Percentiles rank a stretch among this genome's conserved stretches.
Evolutionary conservation across 2,888 invertebrate species (phyloP).

Genomic region (Ophonus ardosiacus): DNA sequence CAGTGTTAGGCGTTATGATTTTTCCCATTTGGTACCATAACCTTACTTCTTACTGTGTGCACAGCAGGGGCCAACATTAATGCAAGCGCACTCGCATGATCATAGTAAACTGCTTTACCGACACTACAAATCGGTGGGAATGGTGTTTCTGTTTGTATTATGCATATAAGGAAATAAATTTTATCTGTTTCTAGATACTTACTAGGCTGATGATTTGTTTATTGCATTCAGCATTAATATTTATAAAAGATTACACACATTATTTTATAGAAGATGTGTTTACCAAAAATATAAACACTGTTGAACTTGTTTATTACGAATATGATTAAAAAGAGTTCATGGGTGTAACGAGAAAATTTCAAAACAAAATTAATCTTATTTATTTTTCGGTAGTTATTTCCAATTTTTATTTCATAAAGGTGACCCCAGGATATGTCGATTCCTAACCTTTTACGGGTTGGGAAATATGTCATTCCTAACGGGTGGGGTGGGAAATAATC

Average conservation of each 20-base stretch:
- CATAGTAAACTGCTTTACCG: background rate
- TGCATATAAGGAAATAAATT: conserved; percentile 21
- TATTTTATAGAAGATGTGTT: background rate
- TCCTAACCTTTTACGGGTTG: too few species aligned
- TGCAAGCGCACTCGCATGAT: conserved; percentile 10
- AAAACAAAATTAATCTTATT: too few species aligned
- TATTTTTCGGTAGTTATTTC: too few species aligned
- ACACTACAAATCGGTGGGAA: background rate
- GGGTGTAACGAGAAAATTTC: too few species aligned
- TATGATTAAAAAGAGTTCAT: too few species aligned
- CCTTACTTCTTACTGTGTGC: background rate
- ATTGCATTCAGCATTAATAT: background rate
- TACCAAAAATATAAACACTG: background rate
- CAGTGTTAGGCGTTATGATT: conserved; percentile 34
- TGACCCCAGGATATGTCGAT: too few species aligned
- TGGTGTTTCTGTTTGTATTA: conserved; percentile 41
- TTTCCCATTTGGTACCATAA: background rate
- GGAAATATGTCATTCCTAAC: too few species aligned
- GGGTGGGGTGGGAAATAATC: too few species aligned
- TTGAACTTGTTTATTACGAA: too few species aligned
- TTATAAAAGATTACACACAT: background rate
- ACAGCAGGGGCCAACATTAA: conserved; percentile 42
- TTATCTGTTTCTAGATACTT: background rate
- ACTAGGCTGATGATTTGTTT: background rate
- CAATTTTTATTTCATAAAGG: too few species aligned